Percentiles rank a stretch among this genome's conserved stretches.
phyloP scores from a whole-genome alignment of 1,140 invertebrate genomes.

The Frieseomelitta varia region DNA sequence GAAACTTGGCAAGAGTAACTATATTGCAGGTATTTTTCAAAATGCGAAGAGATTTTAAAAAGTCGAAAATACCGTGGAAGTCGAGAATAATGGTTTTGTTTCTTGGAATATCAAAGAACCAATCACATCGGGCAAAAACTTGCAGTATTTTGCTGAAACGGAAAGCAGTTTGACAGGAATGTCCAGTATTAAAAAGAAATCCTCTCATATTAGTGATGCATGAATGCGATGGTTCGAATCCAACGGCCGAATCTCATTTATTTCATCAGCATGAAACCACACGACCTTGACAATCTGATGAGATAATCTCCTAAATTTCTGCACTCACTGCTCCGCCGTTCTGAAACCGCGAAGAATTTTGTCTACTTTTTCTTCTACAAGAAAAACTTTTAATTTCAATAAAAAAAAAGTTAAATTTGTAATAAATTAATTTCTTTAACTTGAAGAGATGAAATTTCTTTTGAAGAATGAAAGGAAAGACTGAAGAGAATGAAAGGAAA shows the following conservation, averaged over 20 bases:
- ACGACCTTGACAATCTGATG: slow-evolving; percentile 44
- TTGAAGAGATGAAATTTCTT: no score
- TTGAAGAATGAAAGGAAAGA: no score
- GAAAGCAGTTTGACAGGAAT: slow-evolving; percentile 41
- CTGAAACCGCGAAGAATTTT: no score
- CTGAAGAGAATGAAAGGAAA: no score
- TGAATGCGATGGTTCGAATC: slow-evolving; percentile 36
- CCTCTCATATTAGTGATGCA: slow-evolving; percentile 44
- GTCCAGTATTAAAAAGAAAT: slow-evolving; percentile 43
- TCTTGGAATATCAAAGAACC: not conserved
- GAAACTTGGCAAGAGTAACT: not conserved
- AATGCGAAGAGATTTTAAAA: not conserved
- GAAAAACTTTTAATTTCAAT: no score
- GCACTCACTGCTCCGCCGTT: not conserved
- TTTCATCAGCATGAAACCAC: not conserved
- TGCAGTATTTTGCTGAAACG: slow-evolving; percentile 47
- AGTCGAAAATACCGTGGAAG: not conserved
- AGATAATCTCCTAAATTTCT: slow-evolving; percentile 3
- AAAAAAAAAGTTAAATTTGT: no score
- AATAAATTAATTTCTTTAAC: no score
- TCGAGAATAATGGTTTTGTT: not conserved
- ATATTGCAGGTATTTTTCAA: not conserved
- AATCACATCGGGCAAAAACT: not conserved
- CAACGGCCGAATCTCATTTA: slow-evolving; percentile 37
- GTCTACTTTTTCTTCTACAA: not conserved